Percentiles rank a stretch among this genome's conserved stretches.
Conservation (phyloP, 2,888 invertebrate genomes). For the Sylvicola fuscatus region DNA sequence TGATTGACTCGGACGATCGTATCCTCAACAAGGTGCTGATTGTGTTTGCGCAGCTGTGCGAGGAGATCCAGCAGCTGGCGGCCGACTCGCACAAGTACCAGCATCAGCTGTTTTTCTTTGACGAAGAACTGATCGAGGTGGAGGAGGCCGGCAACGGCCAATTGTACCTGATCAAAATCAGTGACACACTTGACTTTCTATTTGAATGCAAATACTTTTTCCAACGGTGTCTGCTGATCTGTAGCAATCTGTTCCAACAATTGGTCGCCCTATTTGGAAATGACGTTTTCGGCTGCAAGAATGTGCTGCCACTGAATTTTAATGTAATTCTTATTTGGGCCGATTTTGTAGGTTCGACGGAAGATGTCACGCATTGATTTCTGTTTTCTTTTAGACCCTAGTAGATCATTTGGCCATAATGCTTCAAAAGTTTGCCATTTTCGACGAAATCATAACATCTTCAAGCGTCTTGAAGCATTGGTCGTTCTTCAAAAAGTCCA, state of each 20-base stretch:
- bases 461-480: slow-evolving; percentile 36
- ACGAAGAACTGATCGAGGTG: neutral
- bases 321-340: no score
- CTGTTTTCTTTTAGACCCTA: slow-evolving; percentile 13
- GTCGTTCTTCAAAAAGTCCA: slow-evolving; percentile 52
- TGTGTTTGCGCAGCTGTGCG: slow-evolving; percentile 56
- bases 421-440: slow-evolving; percentile 38
- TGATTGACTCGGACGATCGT: slow-evolving; percentile 68
- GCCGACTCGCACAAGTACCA: neutral
- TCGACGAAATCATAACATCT: slow-evolving; percentile 25
- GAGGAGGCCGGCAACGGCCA: neutral
- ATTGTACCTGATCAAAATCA: slow-evolving; percentile 18
- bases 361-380: neutral
- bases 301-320: slow-evolving; percentile 15
- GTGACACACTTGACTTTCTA: slow-evolving; percentile 34
- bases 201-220: slow-evolving; percentile 46
- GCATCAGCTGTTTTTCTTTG: neutral
- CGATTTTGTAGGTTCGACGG: no score
- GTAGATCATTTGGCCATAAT: slow-evolving; percentile 40
- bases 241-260: slow-evolving; percentile 52
- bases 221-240: slow-evolving; percentile 46
- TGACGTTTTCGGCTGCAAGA: slow-evolving; percentile 18
- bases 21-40: slow-evolving; percentile 57
- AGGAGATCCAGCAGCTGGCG: slow-evolving; percentile 28
- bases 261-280: slow-evolving; percentile 44